Evolutionary conservation across 2,888 invertebrate genomes (phyloP), one percentile per base, ranked within the genome.

Genomic region (Stenodera caucasica): DNA sequence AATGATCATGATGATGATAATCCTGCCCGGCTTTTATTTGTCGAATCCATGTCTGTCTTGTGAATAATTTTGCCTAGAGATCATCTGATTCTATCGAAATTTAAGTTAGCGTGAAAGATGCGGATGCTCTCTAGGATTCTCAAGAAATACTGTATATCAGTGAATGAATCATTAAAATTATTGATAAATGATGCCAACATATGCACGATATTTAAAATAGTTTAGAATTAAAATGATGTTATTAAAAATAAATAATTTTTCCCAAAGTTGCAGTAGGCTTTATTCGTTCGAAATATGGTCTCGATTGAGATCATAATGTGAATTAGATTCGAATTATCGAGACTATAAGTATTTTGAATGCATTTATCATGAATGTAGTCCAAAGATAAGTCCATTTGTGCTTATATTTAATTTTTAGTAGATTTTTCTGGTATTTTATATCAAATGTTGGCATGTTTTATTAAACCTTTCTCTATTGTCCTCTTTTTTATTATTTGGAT

Each of bases 1-100:
- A 2, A 21, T 21, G 45, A 45, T 15, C 7, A 21, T 21, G 11
- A 21, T 35, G 14, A 35, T 15, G 37, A 12, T 18, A 33, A 18
- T 52, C 72, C 72, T 73, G 72, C 72, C 69, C 71, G 72, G 71
- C 73, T 72, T 73, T 64, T 73, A 73, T 73, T 73, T 73, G 70
- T 72, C 72, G 55, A 70, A 62, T 63, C 62, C 58, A 11, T 32
- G 2, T 14, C 8, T 14, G 29, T 30, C 32, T 30, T 49, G 49
- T 32, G 29, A 40, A 14, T 40, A n/a, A n/a, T n/a, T n/a, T n/a
- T n/a, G n/a, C n/a, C n/a, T n/a, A n/a, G n/a, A n/a, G n/a, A n/a
- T n/a, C n/a, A n/a, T n/a, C n/a, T n/a, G n/a, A n/a, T n/a, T n/a
- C n/a, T n/a, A n/a, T n/a, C n/a, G n/a, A n/a, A n/a, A n/a, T n/a